A percentile compares a stretch with the other conserved stretches of the same genome.
Evolutionary conservation across 2,888 invertebrate genomes (phyloP).

Genomic region (Lasioglossum villosulum): DNA sequence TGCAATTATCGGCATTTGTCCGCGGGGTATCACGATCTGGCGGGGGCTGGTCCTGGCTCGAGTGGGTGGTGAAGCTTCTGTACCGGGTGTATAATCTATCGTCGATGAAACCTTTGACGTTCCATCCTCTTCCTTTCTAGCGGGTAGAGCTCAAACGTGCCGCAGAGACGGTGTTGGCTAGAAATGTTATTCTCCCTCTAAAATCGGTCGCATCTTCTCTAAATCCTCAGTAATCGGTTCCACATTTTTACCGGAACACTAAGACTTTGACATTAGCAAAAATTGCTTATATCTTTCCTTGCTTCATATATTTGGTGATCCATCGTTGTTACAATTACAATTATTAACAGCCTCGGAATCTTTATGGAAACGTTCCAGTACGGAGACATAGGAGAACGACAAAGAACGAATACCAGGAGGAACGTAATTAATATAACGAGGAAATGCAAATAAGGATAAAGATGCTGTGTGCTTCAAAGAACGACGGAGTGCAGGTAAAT

Average conservation of each 20-base stretch:
- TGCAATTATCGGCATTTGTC: conserved; percentile 84
- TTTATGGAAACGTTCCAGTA: background rate
- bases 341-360: background rate
- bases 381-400: background rate
- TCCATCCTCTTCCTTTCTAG: conserved; percentile 19
- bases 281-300: background rate
- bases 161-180: background rate
- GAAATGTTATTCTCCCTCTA: background rate
- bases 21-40: conserved; percentile 83
- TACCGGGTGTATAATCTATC: conserved; percentile 76
- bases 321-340: background rate
- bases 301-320: background rate
- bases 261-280: background rate
- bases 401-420: background rate
- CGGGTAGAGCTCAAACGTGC: conserved; percentile 1
- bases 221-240: background rate
- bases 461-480: background rate
- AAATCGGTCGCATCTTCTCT: background rate
- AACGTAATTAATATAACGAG: background rate
- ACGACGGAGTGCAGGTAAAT: background rate
- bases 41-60: conserved; percentile 73
- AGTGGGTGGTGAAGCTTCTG: conserved; percentile 71
- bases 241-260: background rate
- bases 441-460: background rate
- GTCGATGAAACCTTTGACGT: conserved; percentile 48